Evolutionary conservation across 2,113 vertebrate species (phyloP).

Genomic region (Hippocampus mohnikei): DNA sequence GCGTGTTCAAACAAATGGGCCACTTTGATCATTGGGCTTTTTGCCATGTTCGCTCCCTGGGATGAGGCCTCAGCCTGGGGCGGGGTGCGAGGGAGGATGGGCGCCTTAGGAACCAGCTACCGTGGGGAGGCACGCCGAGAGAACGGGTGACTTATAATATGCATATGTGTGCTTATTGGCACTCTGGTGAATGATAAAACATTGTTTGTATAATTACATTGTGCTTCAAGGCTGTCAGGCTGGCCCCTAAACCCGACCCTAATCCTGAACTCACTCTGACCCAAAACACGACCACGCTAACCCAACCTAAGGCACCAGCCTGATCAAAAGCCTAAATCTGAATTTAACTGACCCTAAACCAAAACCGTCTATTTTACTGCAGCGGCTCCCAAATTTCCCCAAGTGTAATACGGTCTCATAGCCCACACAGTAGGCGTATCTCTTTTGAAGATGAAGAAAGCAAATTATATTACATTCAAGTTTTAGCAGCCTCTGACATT

Average conservation of each 20-base stretch:
- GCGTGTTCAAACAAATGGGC: slow-evolving; percentile 91
- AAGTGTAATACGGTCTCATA: no score
- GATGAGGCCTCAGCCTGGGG: slow-evolving; percentile 54
- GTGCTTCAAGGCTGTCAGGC: background rate
- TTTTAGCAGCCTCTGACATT: no score
- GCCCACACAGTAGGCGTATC: no score
- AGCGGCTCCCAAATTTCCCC: background rate
- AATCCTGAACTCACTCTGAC: no score
- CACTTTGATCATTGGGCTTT: slow-evolving; percentile 77
- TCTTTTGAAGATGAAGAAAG: no score
- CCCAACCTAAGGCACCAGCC: background rate
- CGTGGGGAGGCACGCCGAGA: slow-evolving; percentile 48
- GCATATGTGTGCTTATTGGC: background rate
- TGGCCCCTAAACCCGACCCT: no score
- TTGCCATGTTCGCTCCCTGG: slow-evolving; percentile 61
- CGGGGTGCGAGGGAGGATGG: slow-evolving; percentile 43
- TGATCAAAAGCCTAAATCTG: no score
- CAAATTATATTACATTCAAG: no score
- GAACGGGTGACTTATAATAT: slow-evolving; percentile 13
- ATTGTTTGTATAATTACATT: background rate
- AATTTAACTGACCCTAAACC: no score
- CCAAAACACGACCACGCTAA: background rate
- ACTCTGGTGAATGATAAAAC: slow-evolving; percentile 2
- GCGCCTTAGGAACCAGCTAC: slow-evolving; percentile 8
- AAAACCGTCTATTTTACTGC: no score